Evolutionary conservation across 2,888 invertebrate species (phyloP).

Genomic region (Pyrocoelia pectoralis): DNA sequence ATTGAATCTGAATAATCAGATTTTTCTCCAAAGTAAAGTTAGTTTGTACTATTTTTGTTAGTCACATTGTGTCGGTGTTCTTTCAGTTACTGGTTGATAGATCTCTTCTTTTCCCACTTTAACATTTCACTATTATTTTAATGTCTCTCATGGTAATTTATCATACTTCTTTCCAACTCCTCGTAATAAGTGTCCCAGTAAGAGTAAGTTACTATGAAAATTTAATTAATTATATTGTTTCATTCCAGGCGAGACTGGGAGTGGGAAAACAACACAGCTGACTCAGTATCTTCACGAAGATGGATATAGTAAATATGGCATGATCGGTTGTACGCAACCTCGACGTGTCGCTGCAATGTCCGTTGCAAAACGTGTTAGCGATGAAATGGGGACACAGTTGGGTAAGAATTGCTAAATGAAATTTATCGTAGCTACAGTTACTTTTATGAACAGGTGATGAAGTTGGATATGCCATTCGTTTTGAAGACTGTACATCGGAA

Average conservation of each 20-base stretch:
- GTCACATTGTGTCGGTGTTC: too few species aligned
- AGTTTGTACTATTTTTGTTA: too few species aligned
- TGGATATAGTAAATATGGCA: slow-evolving; percentile 90
- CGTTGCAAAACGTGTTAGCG: slow-evolving; percentile 97
- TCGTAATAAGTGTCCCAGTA: too few species aligned
- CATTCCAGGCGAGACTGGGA: slow-evolving; percentile 83
- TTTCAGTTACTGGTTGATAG: too few species aligned
- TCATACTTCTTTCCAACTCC: too few species aligned
- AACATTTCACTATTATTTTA: too few species aligned
- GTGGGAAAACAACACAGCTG: slow-evolving; percentile 97
- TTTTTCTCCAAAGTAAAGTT: too few species aligned
- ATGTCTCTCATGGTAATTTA: too few species aligned
- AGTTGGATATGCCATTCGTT: slow-evolving; percentile 98
- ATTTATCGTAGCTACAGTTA: slow-evolving; percentile 7
- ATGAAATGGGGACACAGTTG: slow-evolving; percentile 92
- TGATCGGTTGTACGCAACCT: slow-evolving; percentile 98
- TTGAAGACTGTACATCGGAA: slow-evolving; percentile 98
- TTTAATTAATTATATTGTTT: slow-evolving; percentile 3
- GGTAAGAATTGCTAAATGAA: slow-evolving; percentile 60
- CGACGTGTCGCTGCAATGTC: slow-evolving; percentile 99
- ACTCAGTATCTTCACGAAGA: slow-evolving; percentile 98
- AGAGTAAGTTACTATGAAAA: too few species aligned
- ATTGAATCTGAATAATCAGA: too few species aligned
- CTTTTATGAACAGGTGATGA: slow-evolving; percentile 71
- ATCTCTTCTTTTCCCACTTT: too few species aligned